Conservation (phyloP, 92 coral and sea anemone genomes). For the Siderastrea radians region DNA sequence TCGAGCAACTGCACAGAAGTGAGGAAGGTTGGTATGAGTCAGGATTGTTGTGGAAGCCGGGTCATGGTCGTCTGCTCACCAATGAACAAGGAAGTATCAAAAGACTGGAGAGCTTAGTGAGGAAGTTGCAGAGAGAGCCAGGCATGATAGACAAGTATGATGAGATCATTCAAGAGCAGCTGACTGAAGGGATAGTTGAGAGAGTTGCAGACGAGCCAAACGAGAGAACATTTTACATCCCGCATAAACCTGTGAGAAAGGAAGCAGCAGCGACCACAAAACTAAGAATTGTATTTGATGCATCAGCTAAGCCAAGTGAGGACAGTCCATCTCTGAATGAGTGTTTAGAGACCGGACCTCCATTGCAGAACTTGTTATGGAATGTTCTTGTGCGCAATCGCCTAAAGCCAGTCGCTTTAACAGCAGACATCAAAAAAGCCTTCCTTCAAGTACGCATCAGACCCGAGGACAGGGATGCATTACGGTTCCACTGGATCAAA, state of each 20-base stretch:
- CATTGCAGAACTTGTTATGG: slow-evolving; percentile 16
- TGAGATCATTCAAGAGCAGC: slow-evolving; percentile 52
- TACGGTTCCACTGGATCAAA: no score
- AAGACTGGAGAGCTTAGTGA: slow-evolving; percentile 39
- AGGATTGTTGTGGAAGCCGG: slow-evolving; percentile 52
- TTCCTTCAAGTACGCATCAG: no score
- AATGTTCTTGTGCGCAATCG: slow-evolving; percentile 1
- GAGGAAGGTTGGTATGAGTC: slow-evolving; percentile 68
- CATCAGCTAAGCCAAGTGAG: slow-evolving; percentile 56
- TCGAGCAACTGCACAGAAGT: slow-evolving; percentile 56
- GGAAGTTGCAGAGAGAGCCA: slow-evolving; percentile 51
- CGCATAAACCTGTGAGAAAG: slow-evolving; percentile 45
- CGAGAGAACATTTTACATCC: slow-evolving; percentile 53
- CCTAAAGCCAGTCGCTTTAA: background rate
- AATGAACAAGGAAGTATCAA: slow-evolving; percentile 49
- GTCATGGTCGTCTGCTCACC: slow-evolving; percentile 37
- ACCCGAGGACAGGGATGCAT: background rate
- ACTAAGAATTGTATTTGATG: slow-evolving; percentile 57
- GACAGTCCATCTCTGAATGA: slow-evolving; percentile 52
- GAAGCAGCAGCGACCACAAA: slow-evolving; percentile 65
- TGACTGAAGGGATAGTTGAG: slow-evolving; percentile 46
- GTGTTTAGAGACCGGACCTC: slow-evolving; percentile 65
- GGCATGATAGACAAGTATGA: slow-evolving; percentile 32
- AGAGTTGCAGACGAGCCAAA: slow-evolving; percentile 12
- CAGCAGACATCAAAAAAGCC: no score